Evolutionary conservation across 2,888 invertebrate species (phyloP).

Genomic region (Cheilosia vernalis): DNA sequence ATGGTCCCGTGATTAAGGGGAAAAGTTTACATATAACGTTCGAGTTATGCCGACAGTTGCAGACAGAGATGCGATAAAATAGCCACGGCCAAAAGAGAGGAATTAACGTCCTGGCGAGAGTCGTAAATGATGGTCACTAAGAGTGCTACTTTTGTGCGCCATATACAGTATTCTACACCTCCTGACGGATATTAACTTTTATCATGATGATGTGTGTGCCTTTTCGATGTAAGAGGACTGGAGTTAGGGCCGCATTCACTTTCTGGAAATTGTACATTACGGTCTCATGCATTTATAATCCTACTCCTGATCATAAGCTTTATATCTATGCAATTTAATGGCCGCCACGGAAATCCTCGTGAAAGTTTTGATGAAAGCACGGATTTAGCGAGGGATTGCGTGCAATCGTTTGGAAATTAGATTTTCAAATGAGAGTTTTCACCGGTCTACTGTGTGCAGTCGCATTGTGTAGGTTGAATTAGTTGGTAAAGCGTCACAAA

Average conservation of each 20-base stretch:
- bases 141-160: slow-evolving; percentile 2
- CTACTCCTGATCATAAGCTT: slow-evolving; percentile 4
- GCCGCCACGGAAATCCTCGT: slow-evolving; percentile 10
- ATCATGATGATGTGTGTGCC: slow-evolving; percentile 19
- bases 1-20: slow-evolving; percentile 50
- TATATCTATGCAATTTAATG: slow-evolving; percentile 15
- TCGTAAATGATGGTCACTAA: slow-evolving; percentile 13
- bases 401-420: no score
- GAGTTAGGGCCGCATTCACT: background rate
- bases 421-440: no score
- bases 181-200: slow-evolving; percentile 31
- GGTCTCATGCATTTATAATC: slow-evolving; percentile 40
- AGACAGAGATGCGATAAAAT: slow-evolving; percentile 12
- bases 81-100: background rate
- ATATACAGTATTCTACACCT: background rate
- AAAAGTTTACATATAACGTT: slow-evolving; percentile 52
- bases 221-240: background rate
- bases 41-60: slow-evolving; percentile 25
- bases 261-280: slow-evolving; percentile 11
- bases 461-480: no score
- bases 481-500: no score
- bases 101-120: slow-evolving; percentile 42
- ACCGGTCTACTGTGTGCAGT: no score
- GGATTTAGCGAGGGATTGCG: no score
- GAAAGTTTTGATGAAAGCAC: background rate